Percentiles rank a stretch among this genome's conserved stretches.
Evolutionary conservation across 2,888 invertebrate genomes (phyloP).

Genomic region (Cheilosia soror): DNA sequence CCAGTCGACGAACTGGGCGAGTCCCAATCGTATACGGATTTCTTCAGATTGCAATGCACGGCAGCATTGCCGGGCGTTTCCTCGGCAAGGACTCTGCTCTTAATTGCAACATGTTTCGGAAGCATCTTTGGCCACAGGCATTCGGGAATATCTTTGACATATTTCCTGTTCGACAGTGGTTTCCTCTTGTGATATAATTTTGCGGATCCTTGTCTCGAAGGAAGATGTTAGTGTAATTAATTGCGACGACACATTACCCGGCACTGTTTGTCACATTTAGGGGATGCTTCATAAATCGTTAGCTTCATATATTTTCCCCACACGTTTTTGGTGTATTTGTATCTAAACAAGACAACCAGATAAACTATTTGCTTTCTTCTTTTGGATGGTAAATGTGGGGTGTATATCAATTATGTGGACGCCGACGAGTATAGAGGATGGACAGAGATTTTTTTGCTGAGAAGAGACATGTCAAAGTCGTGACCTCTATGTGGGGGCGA

Average conservation of each 20-base stretch:
- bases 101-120: constrained; percentile 71
- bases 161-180: constrained; percentile 39
- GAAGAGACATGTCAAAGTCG: constrained; percentile 30
- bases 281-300: constrained; percentile 67
- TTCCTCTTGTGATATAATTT: constrained; percentile 1
- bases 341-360: constrained; percentile 52
- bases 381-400: constrained; percentile 25
- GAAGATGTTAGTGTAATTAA: constrained; percentile 51
- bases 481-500: constrained; percentile 9
- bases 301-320: constrained; percentile 14
- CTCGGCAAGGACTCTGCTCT: constrained; percentile 43
- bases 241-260: constrained; percentile 60
- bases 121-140: constrained; percentile 75
- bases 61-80: constrained; percentile 21
- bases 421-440: constrained; percentile 19
- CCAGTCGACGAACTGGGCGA: constrained; percentile 89
- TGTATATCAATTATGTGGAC: constrained; percentile 71
- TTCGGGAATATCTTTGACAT: constrained; percentile 57
- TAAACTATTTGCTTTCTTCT: constrained; percentile 29
- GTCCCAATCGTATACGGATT: constrained; percentile 87
- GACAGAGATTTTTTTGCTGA: constrained; percentile 21
- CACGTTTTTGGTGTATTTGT: not conserved
- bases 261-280: constrained; percentile 63
- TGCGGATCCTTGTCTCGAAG: constrained; percentile 10
- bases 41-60: constrained; percentile 75